Base-by-base conservation (phyloP, 2,888 invertebrate genomes). In the Pristionchus maxplancki region DNA sequence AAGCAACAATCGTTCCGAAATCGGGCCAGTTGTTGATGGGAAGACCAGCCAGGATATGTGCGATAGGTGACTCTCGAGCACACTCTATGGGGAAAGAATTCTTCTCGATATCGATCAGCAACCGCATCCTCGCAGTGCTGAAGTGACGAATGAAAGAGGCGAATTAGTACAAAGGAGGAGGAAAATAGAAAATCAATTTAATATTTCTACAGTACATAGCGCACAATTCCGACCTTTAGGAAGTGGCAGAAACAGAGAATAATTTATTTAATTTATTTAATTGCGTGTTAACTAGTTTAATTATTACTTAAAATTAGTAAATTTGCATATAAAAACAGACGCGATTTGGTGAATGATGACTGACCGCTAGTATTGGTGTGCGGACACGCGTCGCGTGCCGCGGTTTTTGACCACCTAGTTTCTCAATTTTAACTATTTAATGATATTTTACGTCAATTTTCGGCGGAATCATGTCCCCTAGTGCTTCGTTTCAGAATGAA, bases 401-500 rank as follows among this genome's bases (percentile, higher is more conserved):
- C 71, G 71, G 71, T 71, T 71, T 15, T 37, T 17, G 37, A 37
- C 37, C 37, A 34, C 28, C n/a, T 4, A 28, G n/a, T 78, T 78
- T 15, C 44, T 44, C 78, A 78, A 78, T 48, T 53, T 34, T 17
- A 9, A 9, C 53, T 24, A 53, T 78, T 40, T 78, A 40, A 78
- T 28, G 81, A 53, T 83, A 4, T 11, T 34, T 53, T 53, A n/a
- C 37, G 28, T 34, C 31, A 50, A 53, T 53, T 28, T 78, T 78
- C 24, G 8, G 6, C 28, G 3, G 2, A 44, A 6, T 78, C 1
- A 20, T 40, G 6, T 44, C 17, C 48, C n/a, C 5, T 4, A n/a
- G 4, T 78, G 8, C 78, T 88, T 9, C 48, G 15, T 37, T 81
- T 17, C 37, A 89, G 50, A 81, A 98, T 99, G 98, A 99, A 99